phyloP scores from a whole-genome alignment of 2,113 vertebrate species.

The human (Homo sapiens) region DNA sequence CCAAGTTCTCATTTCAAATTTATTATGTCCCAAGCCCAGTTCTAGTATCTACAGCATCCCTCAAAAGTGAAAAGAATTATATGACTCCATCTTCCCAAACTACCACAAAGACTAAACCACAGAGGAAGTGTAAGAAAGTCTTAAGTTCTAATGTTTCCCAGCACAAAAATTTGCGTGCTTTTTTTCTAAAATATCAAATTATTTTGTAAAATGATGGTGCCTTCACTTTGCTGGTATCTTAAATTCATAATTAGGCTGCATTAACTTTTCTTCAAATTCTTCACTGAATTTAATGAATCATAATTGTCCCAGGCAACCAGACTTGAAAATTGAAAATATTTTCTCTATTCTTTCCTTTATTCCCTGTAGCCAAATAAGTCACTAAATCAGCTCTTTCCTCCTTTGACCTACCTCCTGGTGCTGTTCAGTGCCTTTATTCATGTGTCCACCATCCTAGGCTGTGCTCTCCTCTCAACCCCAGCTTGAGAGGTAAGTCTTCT shows the following conservation, averaged over 20 bases:
- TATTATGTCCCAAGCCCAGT: neutral
- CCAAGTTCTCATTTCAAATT: neutral
- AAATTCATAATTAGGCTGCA: neutral
- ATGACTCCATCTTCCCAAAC: neutral
- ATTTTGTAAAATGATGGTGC: neutral
- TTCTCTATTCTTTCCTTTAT: neutral
- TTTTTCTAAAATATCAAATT: neutral
- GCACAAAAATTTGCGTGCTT: neutral
- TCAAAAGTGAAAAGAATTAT: neutral
- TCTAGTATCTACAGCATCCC: neutral
- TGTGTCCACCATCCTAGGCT: too few species aligned
- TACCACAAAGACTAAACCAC: neutral
- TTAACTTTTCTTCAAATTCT: neutral
- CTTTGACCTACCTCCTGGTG: neutral
- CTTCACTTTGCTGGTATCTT: neutral
- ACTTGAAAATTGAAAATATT: neutral
- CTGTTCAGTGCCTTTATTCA: neutral
- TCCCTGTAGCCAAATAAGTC: neutral
- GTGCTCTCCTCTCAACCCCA: neutral
- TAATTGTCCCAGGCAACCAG: neutral
- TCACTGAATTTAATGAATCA: neutral
- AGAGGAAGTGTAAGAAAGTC: neutral
- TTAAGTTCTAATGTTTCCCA: neutral
- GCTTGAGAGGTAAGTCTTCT: neutral
- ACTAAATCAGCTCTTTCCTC: neutral